Percentiles rank a stretch among this genome's conserved stretches.
These are phyloP conservation scores for Sesamia inferens DNA, from an alignment of 2,888 invertebrate species.

Conservation along the genomic window DNA sequence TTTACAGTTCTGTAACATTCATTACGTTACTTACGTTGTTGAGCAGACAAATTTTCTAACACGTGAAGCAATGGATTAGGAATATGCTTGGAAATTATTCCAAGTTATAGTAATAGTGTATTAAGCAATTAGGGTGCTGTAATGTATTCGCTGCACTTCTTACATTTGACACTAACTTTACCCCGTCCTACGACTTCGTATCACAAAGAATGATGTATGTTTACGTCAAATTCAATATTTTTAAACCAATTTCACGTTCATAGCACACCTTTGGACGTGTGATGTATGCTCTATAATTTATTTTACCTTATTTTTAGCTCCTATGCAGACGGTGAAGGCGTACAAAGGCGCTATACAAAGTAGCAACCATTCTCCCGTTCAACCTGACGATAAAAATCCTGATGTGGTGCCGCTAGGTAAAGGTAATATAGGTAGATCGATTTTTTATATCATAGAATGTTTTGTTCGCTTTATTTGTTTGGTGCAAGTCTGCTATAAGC, in stretches of 20 bases:
- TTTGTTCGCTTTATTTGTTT: slow-evolving; percentile 32
- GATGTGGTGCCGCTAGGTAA: slow-evolving; percentile 96
- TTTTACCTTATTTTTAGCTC: slow-evolving; percentile 76
- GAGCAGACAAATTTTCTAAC: too few species aligned
- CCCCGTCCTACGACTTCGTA: slow-evolving; percentile 9
- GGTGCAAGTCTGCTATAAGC: slow-evolving; percentile 10
- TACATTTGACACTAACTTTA: background rate
- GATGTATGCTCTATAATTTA: slow-evolving; percentile 33
- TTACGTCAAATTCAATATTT: slow-evolving; percentile 42
- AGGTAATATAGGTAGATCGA: slow-evolving; percentile 88
- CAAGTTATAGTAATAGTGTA: too few species aligned
- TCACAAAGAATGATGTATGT: slow-evolving; percentile 75
- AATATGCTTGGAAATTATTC: too few species aligned
- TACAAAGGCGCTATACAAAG: slow-evolving; percentile 92
- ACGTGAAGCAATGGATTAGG: too few species aligned
- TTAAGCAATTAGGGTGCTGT: background rate
- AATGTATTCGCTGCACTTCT: slow-evolving; percentile 4
- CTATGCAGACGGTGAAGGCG: slow-evolving; percentile 83
- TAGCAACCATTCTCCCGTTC: slow-evolving; percentile 89
- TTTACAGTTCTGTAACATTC: too few species aligned
- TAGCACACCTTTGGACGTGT: slow-evolving; percentile 44
- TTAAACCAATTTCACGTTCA: slow-evolving; percentile 47
- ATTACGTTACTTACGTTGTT: too few species aligned
- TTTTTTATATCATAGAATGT: slow-evolving; percentile 50
- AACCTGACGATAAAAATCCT: slow-evolving; percentile 96